Percentiles rank a stretch among this genome's conserved stretches.
Evolutionary conservation across 2,113 vertebrate species (phyloP).

Genomic region (Hydrochoerus hydrochaeris): DNA sequence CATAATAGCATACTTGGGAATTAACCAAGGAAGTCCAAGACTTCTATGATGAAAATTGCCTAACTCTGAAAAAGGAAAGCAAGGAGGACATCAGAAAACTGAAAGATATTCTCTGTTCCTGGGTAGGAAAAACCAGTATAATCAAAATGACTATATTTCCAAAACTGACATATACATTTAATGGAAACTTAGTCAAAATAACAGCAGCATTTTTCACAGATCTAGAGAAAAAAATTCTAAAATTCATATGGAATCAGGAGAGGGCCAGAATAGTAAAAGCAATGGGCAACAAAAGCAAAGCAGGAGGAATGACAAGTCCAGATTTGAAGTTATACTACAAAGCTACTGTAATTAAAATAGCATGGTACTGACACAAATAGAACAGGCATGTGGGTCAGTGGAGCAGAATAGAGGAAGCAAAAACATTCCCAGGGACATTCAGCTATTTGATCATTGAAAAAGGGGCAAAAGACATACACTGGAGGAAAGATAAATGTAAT

Average conservation of each 20-base stretch:
- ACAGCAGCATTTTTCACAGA: neutral
- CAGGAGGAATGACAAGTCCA: neutral
- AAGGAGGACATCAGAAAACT: neutral
- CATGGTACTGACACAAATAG: neutral
- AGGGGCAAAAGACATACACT: neutral
- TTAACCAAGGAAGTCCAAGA: neutral
- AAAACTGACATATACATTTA: neutral
- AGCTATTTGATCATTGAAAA: neutral
- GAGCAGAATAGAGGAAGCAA: neutral
- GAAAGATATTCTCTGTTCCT: neutral
- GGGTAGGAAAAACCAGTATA: neutral
- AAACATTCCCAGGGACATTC: neutral
- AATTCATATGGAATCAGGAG: neutral
- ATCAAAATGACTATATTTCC: neutral
- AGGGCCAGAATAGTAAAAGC: neutral
- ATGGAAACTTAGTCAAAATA: neutral
- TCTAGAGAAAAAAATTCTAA: neutral
- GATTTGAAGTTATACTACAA: neutral
- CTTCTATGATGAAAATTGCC: neutral
- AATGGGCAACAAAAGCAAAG: neutral
- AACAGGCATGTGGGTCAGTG: neutral
- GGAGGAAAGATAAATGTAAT: neutral
- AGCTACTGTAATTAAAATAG: neutral
- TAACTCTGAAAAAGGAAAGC: neutral
- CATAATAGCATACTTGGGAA: neutral